These are phyloP conservation scores for Agrotis clavis DNA, from an alignment of 2,888 invertebrate genomes.

Conservation along the genomic window DNA sequence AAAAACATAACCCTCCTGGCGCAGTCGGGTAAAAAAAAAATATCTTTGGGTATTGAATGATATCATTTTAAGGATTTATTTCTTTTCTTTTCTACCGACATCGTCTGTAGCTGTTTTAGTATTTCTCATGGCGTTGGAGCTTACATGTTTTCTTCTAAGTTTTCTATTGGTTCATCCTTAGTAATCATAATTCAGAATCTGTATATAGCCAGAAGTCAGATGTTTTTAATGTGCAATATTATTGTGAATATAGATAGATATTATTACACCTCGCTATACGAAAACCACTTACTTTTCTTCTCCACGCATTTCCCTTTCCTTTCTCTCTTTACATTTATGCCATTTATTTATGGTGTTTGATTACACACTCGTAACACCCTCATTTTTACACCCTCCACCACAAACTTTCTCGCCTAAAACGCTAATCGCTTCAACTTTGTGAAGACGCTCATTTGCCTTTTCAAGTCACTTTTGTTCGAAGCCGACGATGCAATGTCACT, in stretches of 20 bases:
- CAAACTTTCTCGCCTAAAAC: conserved; percentile 72
- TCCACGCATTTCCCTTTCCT: neutral
- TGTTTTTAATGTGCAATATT: no score
- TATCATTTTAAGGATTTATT: neutral
- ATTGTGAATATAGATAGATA: neutral
- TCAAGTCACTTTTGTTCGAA: conserved; percentile 80
- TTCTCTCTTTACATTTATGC: conserved; percentile 21
- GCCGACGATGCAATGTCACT: conserved; percentile 82
- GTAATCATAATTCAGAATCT: no score
- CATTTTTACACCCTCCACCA: conserved; percentile 62
- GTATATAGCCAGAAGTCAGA: no score
- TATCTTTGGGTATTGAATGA: neutral
- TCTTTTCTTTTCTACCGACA: no score
- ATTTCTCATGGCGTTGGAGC: no score
- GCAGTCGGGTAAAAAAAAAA: no score
- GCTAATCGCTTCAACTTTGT: conserved; percentile 83
- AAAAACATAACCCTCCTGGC: no score
- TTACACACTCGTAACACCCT: conserved; percentile 54
- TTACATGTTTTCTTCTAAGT: no score
- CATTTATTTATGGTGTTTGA: conserved; percentile 50
- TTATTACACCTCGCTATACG: neutral
- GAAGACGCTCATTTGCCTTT: conserved; percentile 85
- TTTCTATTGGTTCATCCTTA: no score
- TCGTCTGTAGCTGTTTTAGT: no score
- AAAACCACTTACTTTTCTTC: neutral